These are phyloP conservation scores for Gymnocheta viridis DNA, from an alignment of 2,888 invertebrate species.

Conservation along the genomic window DNA sequence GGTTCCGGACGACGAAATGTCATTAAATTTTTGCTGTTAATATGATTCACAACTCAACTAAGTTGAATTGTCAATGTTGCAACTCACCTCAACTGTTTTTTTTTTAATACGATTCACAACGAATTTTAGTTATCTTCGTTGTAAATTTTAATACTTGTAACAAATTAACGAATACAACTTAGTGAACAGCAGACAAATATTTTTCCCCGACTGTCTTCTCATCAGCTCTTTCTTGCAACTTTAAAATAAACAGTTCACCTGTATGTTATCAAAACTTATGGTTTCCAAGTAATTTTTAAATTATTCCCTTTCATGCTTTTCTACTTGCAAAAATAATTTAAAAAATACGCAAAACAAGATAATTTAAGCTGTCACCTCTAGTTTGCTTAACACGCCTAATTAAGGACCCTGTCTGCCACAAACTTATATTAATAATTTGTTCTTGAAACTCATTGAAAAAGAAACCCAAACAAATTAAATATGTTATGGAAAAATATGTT, in stretches of 20 bases:
- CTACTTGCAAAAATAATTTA: neutral
- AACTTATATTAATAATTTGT: conserved; percentile 19
- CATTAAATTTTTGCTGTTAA: no score
- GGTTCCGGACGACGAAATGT: no score
- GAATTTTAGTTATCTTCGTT: no score
- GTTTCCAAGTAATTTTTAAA: neutral
- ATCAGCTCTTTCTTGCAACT: neutral
- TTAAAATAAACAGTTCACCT: neutral
- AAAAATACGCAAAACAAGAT: neutral
- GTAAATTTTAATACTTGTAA: no score
- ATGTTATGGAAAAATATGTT: conserved; percentile 24
- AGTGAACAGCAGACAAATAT: no score
- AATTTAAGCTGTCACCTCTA: conserved; percentile 50
- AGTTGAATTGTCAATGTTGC: no score
- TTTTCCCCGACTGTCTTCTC: neutral
- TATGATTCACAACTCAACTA: no score
- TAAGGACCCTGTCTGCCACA: neutral
- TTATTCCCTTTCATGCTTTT: neutral
- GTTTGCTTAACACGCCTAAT: conserved; percentile 51
- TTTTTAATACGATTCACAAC: no score
- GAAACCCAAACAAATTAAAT: neutral
- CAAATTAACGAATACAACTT: no score
- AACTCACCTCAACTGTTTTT: no score
- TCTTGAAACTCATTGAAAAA: neutral
- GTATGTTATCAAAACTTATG: neutral